These are phyloP conservation scores for Malurus splendens DNA, from an alignment of 2,797 vertebrate genomes.

Conservation along the genomic window DNA sequence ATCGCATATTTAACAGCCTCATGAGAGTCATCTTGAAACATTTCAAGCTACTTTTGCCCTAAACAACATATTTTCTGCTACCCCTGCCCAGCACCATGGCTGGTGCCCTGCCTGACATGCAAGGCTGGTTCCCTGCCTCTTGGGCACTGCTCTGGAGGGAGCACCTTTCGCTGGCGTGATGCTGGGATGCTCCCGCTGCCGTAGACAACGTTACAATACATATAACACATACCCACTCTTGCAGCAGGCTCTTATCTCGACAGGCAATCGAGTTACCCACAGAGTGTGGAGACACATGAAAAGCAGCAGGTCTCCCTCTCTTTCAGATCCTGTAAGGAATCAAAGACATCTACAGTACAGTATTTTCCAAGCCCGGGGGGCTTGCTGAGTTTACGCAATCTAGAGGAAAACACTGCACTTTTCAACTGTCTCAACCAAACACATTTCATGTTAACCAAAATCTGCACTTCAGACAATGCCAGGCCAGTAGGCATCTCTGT, in stretches of 20 bases:
- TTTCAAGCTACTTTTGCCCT: not conserved
- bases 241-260: slow-evolving; percentile 57
- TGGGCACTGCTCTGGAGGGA: not conserved
- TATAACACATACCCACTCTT: slow-evolving; percentile 55
- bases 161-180: rapidly evolving
- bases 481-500: not conserved
- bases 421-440: slow-evolving; percentile 33
- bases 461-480: not conserved
- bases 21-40: not conserved
- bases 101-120: not conserved
- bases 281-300: slow-evolving; percentile 61
- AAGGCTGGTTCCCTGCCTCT: not conserved
- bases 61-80: not conserved
- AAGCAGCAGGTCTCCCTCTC: slow-evolving; percentile 61
- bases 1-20: not conserved
- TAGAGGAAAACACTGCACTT: slow-evolving; percentile 49
- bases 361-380: slow-evolving; percentile 33
- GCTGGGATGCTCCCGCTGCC: not conserved
- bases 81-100: not conserved
- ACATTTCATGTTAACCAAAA: not conserved
- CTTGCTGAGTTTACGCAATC: not conserved
- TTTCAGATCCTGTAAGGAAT: slow-evolving; percentile 62
- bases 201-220: slow-evolving; percentile 30
- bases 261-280: slow-evolving; percentile 54
- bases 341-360: slow-evolving; percentile 61